Percentiles rank a stretch among this genome's conserved stretches.
Conservation (phyloP, 2,797 vertebrate genomes). For the Spea hammondii region DNA sequence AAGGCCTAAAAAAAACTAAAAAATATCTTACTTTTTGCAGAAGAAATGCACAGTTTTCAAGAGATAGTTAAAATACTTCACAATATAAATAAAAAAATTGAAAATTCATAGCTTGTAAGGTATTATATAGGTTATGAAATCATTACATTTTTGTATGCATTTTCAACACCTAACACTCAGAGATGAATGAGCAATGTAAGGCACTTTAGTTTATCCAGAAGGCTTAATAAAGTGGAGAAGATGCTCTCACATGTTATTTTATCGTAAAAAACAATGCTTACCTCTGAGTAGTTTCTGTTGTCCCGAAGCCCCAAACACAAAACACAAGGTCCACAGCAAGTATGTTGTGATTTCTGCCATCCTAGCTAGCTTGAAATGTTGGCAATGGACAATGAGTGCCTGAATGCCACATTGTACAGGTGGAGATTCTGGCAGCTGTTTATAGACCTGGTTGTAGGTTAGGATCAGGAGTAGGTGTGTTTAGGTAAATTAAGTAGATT, state of each 20-base stretch:
- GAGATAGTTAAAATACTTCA: too few species aligned
- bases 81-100: too few species aligned
- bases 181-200: too few species aligned
- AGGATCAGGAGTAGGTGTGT: slow-evolving; percentile 8
- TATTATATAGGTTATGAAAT: too few species aligned
- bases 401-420: slow-evolving; percentile 28
- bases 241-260: neutral
- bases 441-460: neutral
- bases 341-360: slow-evolving; percentile 25
- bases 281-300: slow-evolving; percentile 39
- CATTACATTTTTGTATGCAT: too few species aligned
- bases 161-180: too few species aligned
- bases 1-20: too few species aligned
- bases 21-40: too few species aligned
- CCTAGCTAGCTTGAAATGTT: slow-evolving; percentile 7
- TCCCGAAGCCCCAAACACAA: neutral
- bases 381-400: neutral
- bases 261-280: slow-evolving; percentile 1
- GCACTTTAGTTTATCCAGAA: too few species aligned
- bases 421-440: slow-evolving; percentile 29
- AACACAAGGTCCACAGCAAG: slow-evolving; percentile 19
- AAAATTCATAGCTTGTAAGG: too few species aligned
- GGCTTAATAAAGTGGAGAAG: too few species aligned
- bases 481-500: neutral
- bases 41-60: too few species aligned